Evolutionary conservation across 2,113 vertebrate genomes (phyloP).

Genomic region (Alethe diademata): DNA sequence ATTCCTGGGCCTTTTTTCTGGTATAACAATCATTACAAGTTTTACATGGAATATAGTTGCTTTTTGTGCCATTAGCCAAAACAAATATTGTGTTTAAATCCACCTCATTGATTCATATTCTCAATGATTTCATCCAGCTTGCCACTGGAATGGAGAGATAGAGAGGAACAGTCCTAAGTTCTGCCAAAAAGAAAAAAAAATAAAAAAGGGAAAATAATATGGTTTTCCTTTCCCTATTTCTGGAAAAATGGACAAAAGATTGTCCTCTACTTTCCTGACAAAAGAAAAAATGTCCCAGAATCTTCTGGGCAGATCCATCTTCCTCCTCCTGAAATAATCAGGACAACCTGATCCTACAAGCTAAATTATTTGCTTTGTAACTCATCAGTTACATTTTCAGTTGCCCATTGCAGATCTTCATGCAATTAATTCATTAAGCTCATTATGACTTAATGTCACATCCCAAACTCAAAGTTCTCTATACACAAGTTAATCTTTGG

Average conservation of each 20-base stretch:
- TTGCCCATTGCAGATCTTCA: neutral
- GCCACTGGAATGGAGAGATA: neutral
- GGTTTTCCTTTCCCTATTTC: neutral
- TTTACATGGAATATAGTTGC: constrained; percentile 3
- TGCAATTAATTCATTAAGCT: constrained; percentile 50
- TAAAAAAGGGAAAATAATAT: neutral
- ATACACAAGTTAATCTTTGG: neutral
- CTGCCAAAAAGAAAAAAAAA: neutral
- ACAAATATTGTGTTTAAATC: constrained; percentile 51
- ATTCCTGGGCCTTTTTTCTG: constrained; percentile 39
- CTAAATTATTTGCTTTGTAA: constrained; percentile 11
- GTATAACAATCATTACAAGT: constrained; percentile 50
- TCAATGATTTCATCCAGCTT: neutral
- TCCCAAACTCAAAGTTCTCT: constrained; percentile 33
- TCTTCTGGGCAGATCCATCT: neutral
- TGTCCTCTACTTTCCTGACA: neutral
- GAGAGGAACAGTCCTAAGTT: neutral
- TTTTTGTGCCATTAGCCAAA: constrained; percentile 32
- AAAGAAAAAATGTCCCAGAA: neutral
- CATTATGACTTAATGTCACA: constrained; percentile 20
- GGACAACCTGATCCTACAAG: neutral
- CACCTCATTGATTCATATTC: constrained; percentile 39
- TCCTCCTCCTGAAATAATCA: constrained; percentile 1
- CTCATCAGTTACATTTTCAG: neutral
- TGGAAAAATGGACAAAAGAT: neutral